phyloP scores from a whole-genome alignment of 2,888 invertebrate species.

The Ischnura elegans region DNA sequence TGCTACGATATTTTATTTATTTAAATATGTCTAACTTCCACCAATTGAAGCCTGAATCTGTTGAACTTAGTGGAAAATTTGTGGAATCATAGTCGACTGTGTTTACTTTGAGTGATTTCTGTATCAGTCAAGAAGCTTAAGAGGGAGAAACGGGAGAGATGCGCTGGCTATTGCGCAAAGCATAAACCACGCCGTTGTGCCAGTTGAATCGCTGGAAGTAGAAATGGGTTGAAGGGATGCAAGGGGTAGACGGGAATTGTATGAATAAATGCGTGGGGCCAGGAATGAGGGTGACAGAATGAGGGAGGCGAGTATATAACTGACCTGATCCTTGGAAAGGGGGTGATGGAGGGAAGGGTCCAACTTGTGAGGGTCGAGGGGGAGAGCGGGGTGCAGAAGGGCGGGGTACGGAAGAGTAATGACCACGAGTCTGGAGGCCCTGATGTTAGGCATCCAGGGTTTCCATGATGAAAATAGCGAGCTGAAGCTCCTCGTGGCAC shows the following conservation, averaged over 20 bases:
- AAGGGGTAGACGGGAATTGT: not conserved
- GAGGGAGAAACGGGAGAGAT: too few relatives aligned
- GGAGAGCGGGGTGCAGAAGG: not conserved
- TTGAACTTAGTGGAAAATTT: too few relatives aligned
- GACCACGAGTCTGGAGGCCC: not conserved
- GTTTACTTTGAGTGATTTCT: too few relatives aligned
- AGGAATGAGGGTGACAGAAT: not conserved
- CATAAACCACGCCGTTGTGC: too few relatives aligned
- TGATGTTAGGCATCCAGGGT: constrained; percentile 27
- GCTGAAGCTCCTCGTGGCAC: not conserved
- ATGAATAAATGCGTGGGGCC: not conserved
- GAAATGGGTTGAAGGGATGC: not conserved
- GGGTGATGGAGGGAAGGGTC: not conserved
- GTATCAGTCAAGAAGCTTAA: too few relatives aligned
- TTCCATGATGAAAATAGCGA: not conserved
- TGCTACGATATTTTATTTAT: too few relatives aligned
- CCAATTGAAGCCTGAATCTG: too few relatives aligned
- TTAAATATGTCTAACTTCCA: too few relatives aligned
- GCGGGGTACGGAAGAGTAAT: constrained; percentile 17
- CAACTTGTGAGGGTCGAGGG: not conserved
- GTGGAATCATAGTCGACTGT: too few relatives aligned
- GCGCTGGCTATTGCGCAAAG: too few relatives aligned
- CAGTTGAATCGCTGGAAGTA: too few relatives aligned
- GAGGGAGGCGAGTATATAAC: not conserved
- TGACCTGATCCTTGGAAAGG: constrained; percentile 19